Percentiles rank a stretch among this genome's conserved stretches.
Evolutionary conservation across 2,113 vertebrate genomes (phyloP).

Genomic region (Corythornis madagascariensis): DNA sequence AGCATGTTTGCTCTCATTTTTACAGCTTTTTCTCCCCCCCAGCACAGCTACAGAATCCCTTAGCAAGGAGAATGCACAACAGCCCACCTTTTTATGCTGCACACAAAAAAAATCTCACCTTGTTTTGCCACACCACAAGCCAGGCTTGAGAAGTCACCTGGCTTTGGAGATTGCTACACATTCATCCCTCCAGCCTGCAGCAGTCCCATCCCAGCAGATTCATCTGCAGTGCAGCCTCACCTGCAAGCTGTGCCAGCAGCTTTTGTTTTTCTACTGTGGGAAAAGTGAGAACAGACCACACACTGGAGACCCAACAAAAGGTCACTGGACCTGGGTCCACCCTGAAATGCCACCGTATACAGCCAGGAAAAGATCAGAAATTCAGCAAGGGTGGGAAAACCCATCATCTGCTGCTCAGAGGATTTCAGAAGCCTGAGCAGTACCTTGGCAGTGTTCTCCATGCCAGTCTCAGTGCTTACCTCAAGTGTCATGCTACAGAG

Average conservation of each 20-base stretch:
- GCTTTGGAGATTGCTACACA: background rate
- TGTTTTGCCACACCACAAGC: background rate
- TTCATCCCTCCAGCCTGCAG: background rate
- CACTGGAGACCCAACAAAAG: background rate
- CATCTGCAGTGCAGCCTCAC: constrained; percentile 23
- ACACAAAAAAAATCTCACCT: background rate
- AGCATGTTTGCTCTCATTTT: background rate
- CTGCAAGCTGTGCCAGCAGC: constrained; percentile 8
- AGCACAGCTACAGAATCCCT: background rate
- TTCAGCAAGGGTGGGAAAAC: background rate
- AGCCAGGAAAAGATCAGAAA: background rate
- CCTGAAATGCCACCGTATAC: background rate
- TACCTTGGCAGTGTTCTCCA: background rate
- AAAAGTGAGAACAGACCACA: background rate
- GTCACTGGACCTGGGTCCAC: background rate
- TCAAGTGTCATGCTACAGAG: background rate
- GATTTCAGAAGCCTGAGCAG: background rate
- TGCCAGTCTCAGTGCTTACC: background rate
- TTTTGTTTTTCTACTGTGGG: background rate
- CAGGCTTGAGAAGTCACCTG: background rate
- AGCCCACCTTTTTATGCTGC: background rate
- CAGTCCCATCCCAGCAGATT: background rate
- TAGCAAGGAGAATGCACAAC: background rate
- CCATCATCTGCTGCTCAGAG: background rate
- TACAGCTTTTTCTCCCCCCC: background rate